phyloP scores from a whole-genome alignment of 2,113 vertebrate species.

The Periophthalmodon schlosseri region DNA sequence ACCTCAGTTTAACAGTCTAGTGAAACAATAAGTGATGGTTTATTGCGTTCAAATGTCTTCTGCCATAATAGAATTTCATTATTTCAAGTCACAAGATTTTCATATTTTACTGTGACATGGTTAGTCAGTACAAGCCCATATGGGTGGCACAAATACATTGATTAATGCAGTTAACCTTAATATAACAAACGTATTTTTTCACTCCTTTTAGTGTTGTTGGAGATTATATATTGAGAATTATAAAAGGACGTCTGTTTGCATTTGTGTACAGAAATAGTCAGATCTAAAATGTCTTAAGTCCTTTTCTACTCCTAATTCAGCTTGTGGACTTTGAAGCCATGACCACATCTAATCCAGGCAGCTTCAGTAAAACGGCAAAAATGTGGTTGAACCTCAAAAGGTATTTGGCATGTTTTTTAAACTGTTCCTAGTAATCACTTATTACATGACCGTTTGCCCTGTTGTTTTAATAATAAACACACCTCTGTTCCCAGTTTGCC shows the following conservation, averaged over 20 bases:
- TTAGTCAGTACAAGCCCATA: not conserved
- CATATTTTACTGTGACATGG: not conserved
- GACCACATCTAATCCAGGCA: conserved; percentile 90
- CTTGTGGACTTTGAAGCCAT: conserved; percentile 98
- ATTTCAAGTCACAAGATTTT: too few relatives aligned
- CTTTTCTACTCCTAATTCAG: conserved; percentile 65
- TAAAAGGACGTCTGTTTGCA: not conserved
- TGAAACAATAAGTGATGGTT: not conserved
- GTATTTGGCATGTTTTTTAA: conserved; percentile 58
- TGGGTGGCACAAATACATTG: not conserved
- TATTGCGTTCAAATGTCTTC: not conserved
- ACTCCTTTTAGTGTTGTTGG: not conserved
- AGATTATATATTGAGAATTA: not conserved
- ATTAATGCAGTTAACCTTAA: not conserved
- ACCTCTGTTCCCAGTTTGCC: conserved; percentile 81
- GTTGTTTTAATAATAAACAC: too few relatives aligned
- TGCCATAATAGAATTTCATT: too few relatives aligned
- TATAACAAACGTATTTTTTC: not conserved
- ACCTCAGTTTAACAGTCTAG: not conserved
- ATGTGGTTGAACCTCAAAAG: conserved; percentile 96
- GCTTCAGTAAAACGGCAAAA: conserved; percentile 90
- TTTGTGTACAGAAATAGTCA: not conserved
- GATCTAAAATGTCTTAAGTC: not conserved
- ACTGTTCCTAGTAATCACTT: not conserved
- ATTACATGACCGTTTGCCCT: not conserved